A percentile compares a stretch with the other conserved stretches of the same genome.
These are phyloP conservation scores for Cochlearius cochlearius DNA, from an alignment of 2,113 vertebrate species.

Conservation along the genomic window DNA sequence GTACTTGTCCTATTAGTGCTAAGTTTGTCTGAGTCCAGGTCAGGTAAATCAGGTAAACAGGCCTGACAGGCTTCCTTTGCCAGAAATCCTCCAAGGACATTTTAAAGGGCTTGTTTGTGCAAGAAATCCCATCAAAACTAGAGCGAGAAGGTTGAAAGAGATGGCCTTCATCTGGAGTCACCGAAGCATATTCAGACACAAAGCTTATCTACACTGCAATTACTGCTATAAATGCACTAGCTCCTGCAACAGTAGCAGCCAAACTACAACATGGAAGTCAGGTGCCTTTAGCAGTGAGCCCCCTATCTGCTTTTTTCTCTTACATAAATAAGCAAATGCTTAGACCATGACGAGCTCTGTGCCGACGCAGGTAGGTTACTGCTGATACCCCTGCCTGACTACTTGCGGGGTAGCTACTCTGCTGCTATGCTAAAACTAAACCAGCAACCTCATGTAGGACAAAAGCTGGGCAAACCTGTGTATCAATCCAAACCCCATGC, in stretches of 20 bases:
- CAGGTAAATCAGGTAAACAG: not conserved
- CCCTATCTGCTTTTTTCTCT: not conserved
- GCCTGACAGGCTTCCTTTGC: not conserved
- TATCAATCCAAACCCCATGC: not conserved
- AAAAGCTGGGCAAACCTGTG: not conserved
- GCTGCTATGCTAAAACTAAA: not conserved
- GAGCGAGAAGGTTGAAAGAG: not conserved
- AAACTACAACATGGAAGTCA: not conserved
- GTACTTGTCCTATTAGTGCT: not conserved
- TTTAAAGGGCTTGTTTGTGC: not conserved
- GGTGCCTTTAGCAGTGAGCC: not conserved
- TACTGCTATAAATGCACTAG: not conserved
- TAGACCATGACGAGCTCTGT: accelerated
- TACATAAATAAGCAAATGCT: not conserved
- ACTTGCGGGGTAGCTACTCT: not conserved
- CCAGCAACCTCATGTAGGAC: not conserved
- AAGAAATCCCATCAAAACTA: not conserved
- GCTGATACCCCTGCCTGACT: not conserved
- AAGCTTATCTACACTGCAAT: not conserved
- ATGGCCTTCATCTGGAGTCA: not conserved
- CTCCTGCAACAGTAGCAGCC: not conserved
- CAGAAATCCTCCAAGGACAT: not conserved
- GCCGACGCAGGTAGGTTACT: not conserved
- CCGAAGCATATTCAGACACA: not conserved
- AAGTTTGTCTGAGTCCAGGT: not conserved